Evolutionary conservation across 2,113 vertebrate genomes (phyloP).

Genomic region (Saccopteryx leptura): DNA sequence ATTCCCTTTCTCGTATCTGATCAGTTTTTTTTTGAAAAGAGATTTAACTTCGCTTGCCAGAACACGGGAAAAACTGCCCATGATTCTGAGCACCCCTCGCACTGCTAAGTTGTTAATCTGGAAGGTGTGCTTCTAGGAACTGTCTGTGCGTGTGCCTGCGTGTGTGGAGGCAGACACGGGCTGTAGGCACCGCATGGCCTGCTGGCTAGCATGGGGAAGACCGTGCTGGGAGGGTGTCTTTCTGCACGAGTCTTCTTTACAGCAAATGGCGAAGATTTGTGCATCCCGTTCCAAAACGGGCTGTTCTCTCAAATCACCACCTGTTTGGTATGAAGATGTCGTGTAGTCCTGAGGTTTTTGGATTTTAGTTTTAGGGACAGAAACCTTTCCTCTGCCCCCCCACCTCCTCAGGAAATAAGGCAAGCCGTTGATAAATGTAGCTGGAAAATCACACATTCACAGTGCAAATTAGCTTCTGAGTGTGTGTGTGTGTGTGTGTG

Average conservation of each 20-base stretch:
- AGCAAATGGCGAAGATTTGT: neutral
- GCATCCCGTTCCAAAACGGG: neutral
- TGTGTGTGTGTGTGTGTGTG: too few relatives aligned
- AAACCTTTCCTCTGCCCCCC: neutral
- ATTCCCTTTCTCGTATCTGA: conserved; percentile 61
- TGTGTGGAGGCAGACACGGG: neutral
- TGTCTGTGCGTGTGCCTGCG: accelerated
- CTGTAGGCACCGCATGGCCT: neutral
- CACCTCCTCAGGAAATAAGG: neutral
- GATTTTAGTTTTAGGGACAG: neutral
- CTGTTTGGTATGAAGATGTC: neutral
- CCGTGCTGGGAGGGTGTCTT: too few relatives aligned
- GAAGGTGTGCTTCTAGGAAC: neutral
- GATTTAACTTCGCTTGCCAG: conserved; percentile 64
- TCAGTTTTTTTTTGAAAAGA: conserved; percentile 65
- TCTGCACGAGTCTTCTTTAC: neutral
- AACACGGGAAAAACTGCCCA: conserved; percentile 31
- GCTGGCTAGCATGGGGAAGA: neutral
- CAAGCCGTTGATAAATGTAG: neutral
- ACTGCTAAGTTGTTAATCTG: neutral
- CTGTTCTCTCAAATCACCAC: neutral
- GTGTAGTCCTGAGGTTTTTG: neutral
- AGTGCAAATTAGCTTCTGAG: neutral
- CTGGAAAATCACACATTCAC: neutral
- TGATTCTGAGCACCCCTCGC: neutral